phyloP scores from a whole-genome alignment of 2,113 vertebrate species.

The Pitta sordida region DNA sequence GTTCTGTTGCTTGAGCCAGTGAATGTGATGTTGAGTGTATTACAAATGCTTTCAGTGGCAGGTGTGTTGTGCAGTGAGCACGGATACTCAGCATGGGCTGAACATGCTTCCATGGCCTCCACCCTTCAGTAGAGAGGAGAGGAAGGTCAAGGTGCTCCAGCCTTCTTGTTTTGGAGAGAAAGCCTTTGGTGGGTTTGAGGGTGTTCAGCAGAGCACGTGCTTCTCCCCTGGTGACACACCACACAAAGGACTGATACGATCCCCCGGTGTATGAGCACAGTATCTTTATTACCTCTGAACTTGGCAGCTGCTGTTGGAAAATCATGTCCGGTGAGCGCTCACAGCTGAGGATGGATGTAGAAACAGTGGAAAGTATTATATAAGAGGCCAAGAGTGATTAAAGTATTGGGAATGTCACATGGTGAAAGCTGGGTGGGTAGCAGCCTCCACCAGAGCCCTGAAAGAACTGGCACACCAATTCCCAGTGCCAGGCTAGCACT shows the following conservation, averaged over 20 bases:
- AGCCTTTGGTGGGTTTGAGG: neutral
- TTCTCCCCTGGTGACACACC: neutral
- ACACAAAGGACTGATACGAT: accelerated
- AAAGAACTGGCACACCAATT: neutral
- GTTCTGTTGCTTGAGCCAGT: neutral
- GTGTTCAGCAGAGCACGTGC: neutral
- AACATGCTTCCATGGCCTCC: neutral
- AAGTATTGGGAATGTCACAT: neutral
- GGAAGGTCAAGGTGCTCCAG: neutral
- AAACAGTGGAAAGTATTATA: neutral
- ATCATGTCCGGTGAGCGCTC: neutral
- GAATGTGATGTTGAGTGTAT: neutral
- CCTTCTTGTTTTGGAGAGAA: neutral
- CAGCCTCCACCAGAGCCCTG: neutral
- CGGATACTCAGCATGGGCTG: neutral
- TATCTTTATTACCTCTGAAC: neutral
- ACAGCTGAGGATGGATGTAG: neutral
- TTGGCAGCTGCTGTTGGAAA: neutral
- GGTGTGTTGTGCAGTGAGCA: neutral
- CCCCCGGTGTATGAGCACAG: neutral
- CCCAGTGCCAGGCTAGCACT: neutral
- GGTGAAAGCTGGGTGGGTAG: neutral
- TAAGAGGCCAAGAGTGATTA: neutral
- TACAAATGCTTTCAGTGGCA: accelerated
- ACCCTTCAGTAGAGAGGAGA: neutral